phyloP scores from a whole-genome alignment of 2,113 vertebrate genomes.

The Electrona antarctica region DNA sequence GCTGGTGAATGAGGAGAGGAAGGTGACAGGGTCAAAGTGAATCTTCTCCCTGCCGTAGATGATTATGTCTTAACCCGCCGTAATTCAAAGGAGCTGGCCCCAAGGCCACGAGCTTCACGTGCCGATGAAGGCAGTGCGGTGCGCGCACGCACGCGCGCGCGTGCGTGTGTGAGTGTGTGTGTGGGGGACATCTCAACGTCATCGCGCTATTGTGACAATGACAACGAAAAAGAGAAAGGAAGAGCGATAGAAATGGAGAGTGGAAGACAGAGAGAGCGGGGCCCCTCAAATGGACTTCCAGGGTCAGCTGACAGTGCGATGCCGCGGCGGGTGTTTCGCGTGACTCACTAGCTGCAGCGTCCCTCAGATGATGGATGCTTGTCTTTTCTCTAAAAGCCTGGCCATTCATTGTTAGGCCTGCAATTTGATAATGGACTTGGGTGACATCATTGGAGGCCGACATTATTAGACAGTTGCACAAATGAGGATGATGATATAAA shows the following conservation, averaged over 20 bases:
- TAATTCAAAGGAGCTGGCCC: conserved; percentile 76
- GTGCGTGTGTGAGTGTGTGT: no score
- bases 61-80: conserved; percentile 80
- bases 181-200: no score
- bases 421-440: conserved; percentile 46
- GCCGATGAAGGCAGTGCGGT: no score
- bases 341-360: conserved; percentile 35
- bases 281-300: conserved; percentile 42
- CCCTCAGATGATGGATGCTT: conserved; percentile 50
- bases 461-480: conserved; percentile 41
- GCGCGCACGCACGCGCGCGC: no score
- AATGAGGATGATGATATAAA: conserved; percentile 17
- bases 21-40: conserved; percentile 80
- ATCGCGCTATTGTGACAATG: no score
- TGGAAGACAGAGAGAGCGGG: conserved; percentile 27
- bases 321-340: conserved; percentile 39
- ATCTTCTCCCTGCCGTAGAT: conserved; percentile 76
- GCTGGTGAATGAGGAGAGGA: conserved; percentile 63
- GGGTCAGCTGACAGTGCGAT: conserved; percentile 55
- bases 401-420: conserved; percentile 34
- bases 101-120: conserved; percentile 66
- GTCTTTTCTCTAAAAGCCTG: conserved; percentile 56
- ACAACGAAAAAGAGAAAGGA: conserved; percentile 4
- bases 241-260: conserved; percentile 33
- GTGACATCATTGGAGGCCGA: conserved; percentile 42